phyloP scores from a whole-genome alignment of 2,113 vertebrate genomes.

The Marmota monax region DNA sequence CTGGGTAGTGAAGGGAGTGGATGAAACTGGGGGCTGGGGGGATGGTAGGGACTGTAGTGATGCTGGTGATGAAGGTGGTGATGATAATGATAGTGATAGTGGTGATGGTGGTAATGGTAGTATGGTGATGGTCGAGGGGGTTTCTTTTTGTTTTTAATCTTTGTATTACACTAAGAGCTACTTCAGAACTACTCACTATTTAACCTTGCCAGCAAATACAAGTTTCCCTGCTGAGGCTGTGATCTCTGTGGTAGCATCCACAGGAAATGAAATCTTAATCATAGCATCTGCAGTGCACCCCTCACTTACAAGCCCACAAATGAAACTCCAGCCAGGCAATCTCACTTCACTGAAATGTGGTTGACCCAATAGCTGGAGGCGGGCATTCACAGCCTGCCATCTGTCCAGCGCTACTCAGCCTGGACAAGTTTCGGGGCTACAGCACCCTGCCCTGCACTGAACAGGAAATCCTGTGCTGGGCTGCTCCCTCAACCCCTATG shows the following conservation, averaged over 20 bases:
- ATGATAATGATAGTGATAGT: no score
- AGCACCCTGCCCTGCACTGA: slow-evolving; percentile 40
- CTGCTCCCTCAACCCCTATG: not conserved
- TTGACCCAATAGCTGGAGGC: slow-evolving; percentile 34
- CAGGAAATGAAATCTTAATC: slow-evolving; percentile 79
- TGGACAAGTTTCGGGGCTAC: slow-evolving; percentile 54
- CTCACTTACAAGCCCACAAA: slow-evolving; percentile 72
- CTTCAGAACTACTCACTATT: slow-evolving; percentile 40
- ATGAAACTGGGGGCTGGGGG: no score
- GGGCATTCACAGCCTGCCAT: not conserved
- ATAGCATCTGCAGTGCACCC: slow-evolving; percentile 64
- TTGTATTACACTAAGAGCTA: slow-evolving; percentile 43
- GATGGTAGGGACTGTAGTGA: no score
- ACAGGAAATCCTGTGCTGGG: slow-evolving; percentile 54
- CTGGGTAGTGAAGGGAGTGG: not conserved
- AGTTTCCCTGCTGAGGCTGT: slow-evolving; percentile 45
- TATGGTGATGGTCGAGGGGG: not conserved
- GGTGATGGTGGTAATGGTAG: not conserved
- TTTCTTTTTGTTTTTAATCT: slow-evolving; percentile 65
- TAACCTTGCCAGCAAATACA: slow-evolving; percentile 56
- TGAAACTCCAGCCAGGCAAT: slow-evolving; percentile 56
- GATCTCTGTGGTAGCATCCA: slow-evolving; percentile 60
- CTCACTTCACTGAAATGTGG: slow-evolving; percentile 62
- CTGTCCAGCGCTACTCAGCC: slow-evolving; percentile 16
- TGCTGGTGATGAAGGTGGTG: no score